These are phyloP conservation scores for Oplegnathus fasciatus DNA, from an alignment of 2,113 vertebrate genomes.

Conservation along the genomic window DNA sequence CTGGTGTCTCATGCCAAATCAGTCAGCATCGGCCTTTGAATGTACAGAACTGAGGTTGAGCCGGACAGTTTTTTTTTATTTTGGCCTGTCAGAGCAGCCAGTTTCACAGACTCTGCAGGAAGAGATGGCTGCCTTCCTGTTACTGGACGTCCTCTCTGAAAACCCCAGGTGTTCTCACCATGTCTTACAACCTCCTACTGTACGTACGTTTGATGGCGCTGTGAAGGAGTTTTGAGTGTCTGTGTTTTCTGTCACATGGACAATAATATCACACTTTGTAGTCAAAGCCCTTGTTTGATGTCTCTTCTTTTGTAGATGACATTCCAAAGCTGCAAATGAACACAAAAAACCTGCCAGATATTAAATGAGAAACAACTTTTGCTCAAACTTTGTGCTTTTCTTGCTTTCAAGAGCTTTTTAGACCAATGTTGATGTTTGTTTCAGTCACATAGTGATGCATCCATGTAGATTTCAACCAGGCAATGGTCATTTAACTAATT, in stretches of 20 bases:
- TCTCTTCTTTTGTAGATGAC: slow-evolving; percentile 45
- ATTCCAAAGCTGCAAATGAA: slow-evolving; percentile 62
- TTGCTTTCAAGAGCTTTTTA: slow-evolving; percentile 13
- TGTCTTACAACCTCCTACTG: slow-evolving; percentile 10
- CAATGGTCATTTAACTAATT: background rate
- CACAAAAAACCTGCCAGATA: slow-evolving; percentile 54
- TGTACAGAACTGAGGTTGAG: slow-evolving; percentile 55
- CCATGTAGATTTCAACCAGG: slow-evolving; percentile 1
- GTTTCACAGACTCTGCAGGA: slow-evolving; percentile 30
- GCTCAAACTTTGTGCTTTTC: slow-evolving; percentile 30
- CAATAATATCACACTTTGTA: slow-evolving; percentile 31
- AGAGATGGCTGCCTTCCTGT: background rate
- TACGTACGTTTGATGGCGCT: background rate
- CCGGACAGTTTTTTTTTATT: slow-evolving; percentile 8
- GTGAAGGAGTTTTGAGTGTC: slow-evolving; percentile 19
- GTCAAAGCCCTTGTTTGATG: slow-evolving; percentile 43
- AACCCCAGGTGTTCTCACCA: background rate
- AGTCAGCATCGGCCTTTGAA: slow-evolving; percentile 34
- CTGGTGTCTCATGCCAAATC: slow-evolving; percentile 25
- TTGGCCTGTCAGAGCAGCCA: background rate
- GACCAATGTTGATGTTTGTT: background rate
- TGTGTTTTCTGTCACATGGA: slow-evolving; percentile 39
- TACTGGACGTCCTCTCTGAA: slow-evolving; percentile 7
- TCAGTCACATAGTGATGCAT: background rate
- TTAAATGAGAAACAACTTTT: slow-evolving; percentile 56